Evolutionary conservation across 2,113 vertebrate species (phyloP), one percentile per base, ranked within the genome.

Genomic region (Silurus asotus): DNA sequence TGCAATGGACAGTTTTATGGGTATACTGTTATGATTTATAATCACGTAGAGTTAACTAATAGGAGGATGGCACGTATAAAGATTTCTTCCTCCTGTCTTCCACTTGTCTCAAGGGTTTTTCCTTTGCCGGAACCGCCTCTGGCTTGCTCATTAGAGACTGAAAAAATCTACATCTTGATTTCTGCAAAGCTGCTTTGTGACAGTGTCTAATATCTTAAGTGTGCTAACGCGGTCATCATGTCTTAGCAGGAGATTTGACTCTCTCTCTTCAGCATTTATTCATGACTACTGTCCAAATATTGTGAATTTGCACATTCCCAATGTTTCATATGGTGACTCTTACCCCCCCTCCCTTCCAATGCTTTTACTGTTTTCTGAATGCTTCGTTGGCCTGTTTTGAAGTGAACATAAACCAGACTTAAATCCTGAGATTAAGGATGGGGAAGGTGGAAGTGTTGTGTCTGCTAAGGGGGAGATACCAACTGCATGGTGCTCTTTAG

Each of bases 391-490:
- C 14, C 37, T 61, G 58, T 80, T 58, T 28, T 48, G 28, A 80
- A 61, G 77, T 10, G 28, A 61, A 80, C 28, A 59, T 13, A 80
- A 80, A 61, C 56, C 56, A 80, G 77, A 80, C 28, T 45, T 80
- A 80, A 61, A 58, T 37, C 37, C 77, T 80, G 28, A 80, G 77
- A 80, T 80, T 80, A 80, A 61, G 56, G 28, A 23, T 80, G 28
- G 17, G 77, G 58, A 80, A 80, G 77, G 56, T 61, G 19, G 77
- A 19, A 48, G 56, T 80, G 77, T 80, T 61, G 77, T 80, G 77
- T 61, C 58, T 80, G 56, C 77, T 23, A 37, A 37, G 28, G 56
- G 15, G 77, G 19, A 80, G 77, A 80, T 80, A 76, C 83, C 74
- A 77, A 85, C 25, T 78, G 28, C 17, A 67, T 59, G 37, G 58